Evolutionary conservation across 2,797 vertebrate species (phyloP).

Genomic region (Sebastes trivittatus): DNA sequence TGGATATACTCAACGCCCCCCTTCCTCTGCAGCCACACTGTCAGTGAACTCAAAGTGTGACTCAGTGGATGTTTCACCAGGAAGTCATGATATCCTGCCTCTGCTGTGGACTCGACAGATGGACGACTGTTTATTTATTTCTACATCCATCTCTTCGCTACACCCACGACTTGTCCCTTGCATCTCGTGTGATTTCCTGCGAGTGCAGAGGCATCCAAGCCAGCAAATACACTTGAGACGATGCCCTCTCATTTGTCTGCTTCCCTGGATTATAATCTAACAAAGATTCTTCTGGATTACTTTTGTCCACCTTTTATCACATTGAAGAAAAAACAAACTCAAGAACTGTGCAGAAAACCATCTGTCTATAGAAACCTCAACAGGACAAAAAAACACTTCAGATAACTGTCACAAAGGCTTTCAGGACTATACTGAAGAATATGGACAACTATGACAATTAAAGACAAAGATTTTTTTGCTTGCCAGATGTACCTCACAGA

Average conservation of each 20-base stretch:
- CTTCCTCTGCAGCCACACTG: neutral
- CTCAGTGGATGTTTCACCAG: slow-evolving; percentile 12
- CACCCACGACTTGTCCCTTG: slow-evolving; percentile 1
- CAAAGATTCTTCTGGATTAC: slow-evolving; percentile 21
- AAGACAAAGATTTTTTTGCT: slow-evolving; percentile 9
- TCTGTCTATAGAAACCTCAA: neutral
- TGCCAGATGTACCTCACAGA: slow-evolving; percentile 1
- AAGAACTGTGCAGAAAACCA: neutral
- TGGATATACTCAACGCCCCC: slow-evolving; percentile 18
- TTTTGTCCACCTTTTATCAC: neutral
- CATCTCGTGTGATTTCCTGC: neutral
- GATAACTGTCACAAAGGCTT: neutral
- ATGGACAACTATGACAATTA: slow-evolving; percentile 6
- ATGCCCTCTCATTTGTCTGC: neutral
- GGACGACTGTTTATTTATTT: slow-evolving; percentile 6
- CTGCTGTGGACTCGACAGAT: slow-evolving; percentile 4
- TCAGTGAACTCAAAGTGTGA: neutral
- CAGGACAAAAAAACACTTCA: neutral
- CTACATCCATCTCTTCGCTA: neutral
- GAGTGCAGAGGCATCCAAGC: neutral
- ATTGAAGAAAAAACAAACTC: neutral
- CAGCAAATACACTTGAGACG: neutral
- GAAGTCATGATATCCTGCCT: neutral
- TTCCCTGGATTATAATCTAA: slow-evolving; percentile 34
- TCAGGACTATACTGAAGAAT: slow-evolving; percentile 19